Evolutionary conservation across 2,113 vertebrate species (phyloP), one percentile per base, ranked within the genome.

Genomic region (Columba janthina): DNA sequence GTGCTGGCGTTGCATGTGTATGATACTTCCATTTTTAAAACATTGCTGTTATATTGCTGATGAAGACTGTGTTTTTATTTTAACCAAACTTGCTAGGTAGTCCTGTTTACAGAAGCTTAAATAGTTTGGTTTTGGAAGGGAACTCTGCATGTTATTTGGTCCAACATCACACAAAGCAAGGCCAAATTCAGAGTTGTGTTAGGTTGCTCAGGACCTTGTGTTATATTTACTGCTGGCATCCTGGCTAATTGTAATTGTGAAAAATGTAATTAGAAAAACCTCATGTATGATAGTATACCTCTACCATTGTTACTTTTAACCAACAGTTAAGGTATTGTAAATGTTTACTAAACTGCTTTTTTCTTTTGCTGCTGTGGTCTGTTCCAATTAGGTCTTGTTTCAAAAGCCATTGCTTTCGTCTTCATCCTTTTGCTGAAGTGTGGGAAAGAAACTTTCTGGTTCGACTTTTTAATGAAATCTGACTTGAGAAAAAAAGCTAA

Each of bases 401-500:
- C 44, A 44, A 9, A 90, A 78, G 34, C 65, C 1, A 15, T 10
- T 84, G 42, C 24, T 64, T 66, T 70, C 84, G 16, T 65, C 19
- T 65, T 36, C 12, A 1, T 66, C 9, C 12, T 62, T 83, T 72
- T 66, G 36, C 3, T 0, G 22, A 40, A 64, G 11, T 1, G 2
- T 26, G 17, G 40, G 6, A 15, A 18, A 40, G 3, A 79, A 61
- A 46, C 8, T 18, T 70, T 75, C 36, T 58, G 15, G 8, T 54
- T 83, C 21, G 38, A 15, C 25, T 50, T 61, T 50, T 54, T 29
- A 69, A 38, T 53, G 32, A 61, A 16, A 40, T 73, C 18, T 64
- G 16, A 67, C 8, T 70, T 64, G 4, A 26, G 25, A 31, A 48
- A 51, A 42, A 60, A 38, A n/a, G 8, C 18, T 28, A 11, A 14